These are phyloP conservation scores for Podarcis raffonei DNA, from an alignment of 2,113 vertebrate genomes.

Conservation along the genomic window DNA sequence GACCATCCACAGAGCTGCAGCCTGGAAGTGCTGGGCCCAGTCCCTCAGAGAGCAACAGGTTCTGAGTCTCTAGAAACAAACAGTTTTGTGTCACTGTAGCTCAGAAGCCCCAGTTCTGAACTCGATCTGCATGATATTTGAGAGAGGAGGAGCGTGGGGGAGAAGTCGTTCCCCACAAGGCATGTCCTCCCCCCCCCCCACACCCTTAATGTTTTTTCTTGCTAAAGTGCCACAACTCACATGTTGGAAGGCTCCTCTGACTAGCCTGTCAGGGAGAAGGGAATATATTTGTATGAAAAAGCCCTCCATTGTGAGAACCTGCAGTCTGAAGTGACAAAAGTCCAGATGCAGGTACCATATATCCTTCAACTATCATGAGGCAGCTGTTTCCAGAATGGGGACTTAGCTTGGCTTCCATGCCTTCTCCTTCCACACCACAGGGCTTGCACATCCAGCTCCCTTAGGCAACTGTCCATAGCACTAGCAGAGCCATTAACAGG, in stretches of 20 bases:
- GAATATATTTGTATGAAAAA: neutral
- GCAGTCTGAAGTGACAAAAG: neutral
- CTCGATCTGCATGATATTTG: too few relatives aligned
- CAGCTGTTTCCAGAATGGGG: neutral
- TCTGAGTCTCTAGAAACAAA: too few relatives aligned
- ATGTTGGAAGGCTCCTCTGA: neutral
- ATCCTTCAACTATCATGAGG: neutral
- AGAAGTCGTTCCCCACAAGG: too few relatives aligned
- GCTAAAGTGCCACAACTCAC: neutral
- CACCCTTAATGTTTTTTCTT: too few relatives aligned
- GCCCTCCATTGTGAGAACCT: neutral
- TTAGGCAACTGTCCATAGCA: neutral
- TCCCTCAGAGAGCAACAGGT: too few relatives aligned
- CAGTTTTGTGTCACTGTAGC: too few relatives aligned
- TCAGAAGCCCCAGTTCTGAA: too few relatives aligned
- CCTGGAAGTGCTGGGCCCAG: too few relatives aligned
- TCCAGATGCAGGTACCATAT: neutral
- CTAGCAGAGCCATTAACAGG: neutral
- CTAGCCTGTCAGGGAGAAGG: neutral
- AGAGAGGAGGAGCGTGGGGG: too few relatives aligned
- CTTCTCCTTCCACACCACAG: neutral
- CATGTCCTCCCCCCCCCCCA: too few relatives aligned
- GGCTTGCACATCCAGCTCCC: neutral
- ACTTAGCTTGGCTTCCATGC: neutral
- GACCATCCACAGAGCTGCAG: too few relatives aligned